These are phyloP conservation scores for Phalacrocorax carbo DNA, from an alignment of 2,113 vertebrate genomes.

Conservation along the genomic window DNA sequence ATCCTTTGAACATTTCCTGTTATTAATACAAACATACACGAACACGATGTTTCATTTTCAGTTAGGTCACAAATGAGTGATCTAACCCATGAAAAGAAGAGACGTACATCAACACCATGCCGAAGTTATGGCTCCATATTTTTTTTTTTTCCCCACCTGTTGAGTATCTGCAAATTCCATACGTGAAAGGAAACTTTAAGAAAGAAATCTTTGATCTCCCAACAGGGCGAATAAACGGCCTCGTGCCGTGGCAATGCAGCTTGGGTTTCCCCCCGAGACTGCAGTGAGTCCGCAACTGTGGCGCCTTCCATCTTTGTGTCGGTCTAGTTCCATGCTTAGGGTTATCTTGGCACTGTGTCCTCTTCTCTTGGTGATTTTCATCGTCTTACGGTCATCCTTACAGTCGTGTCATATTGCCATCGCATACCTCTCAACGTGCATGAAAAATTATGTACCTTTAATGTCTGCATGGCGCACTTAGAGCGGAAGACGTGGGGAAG, in stretches of 20 bases:
- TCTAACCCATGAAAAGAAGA: not conserved
- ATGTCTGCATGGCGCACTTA: not conserved
- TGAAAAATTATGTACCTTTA: not conserved
- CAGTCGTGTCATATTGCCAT: not conserved
- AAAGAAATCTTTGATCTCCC: not conserved
- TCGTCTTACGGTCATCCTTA: not conserved
- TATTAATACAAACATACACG: not conserved
- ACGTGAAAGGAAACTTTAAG: too few relatives aligned
- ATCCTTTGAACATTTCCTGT: not conserved
- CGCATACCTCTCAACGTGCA: rapidly evolving
- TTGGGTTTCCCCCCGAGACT: not conserved
- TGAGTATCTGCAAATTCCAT: not conserved
- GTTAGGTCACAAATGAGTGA: not conserved
- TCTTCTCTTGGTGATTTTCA: not conserved
- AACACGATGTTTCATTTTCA: not conserved
- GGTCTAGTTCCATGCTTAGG: too few relatives aligned
- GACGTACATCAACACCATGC: not conserved
- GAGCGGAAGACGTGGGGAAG: not conserved
- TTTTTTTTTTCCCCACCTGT: too few relatives aligned
- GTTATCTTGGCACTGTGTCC: rapidly evolving
- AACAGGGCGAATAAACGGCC: too few relatives aligned
- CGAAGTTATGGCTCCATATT: not conserved
- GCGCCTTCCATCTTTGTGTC: too few relatives aligned
- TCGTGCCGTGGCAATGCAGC: rapidly evolving
- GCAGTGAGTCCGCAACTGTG: rapidly evolving